phyloP scores from a whole-genome alignment of 37 sponge, comb jelly and placozoan species.

The Amphimedon queenslandica region DNA sequence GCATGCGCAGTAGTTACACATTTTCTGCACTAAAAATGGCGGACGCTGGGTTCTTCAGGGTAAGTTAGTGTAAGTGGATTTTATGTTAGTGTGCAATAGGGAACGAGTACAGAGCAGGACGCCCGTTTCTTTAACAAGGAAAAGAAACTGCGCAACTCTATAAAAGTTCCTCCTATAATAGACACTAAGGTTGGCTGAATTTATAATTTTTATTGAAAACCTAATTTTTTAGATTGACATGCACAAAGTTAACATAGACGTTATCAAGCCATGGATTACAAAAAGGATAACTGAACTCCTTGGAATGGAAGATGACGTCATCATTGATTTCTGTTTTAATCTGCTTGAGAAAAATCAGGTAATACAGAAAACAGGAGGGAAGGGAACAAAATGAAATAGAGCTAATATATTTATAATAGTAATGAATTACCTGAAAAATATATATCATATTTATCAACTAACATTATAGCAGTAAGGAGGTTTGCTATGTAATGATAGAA shows the following conservation, averaged over 20 bases:
- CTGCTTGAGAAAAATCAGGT: slow-evolving; percentile 85
- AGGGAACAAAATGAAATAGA: too few relatives aligned
- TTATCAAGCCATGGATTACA: slow-evolving; percentile 93
- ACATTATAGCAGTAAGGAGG: too few relatives aligned
- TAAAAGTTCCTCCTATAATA: slow-evolving; percentile 83
- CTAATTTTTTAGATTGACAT: slow-evolving; percentile 71
- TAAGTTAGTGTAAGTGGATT: slow-evolving; percentile 18
- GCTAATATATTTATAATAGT: too few relatives aligned
- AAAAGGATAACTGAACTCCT: slow-evolving; percentile 74
- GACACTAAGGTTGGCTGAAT: slow-evolving; percentile 63
- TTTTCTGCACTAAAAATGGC: slow-evolving; percentile 37
- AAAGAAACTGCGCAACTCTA: slow-evolving; percentile 83
- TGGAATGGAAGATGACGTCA: slow-evolving; percentile 85
- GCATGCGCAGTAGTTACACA: slow-evolving; percentile 1
- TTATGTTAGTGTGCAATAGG: slow-evolving; percentile 31
- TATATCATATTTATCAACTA: too few relatives aligned
- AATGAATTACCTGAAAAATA: too few relatives aligned
- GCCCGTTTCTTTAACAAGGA: slow-evolving; percentile 89
- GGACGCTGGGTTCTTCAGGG: slow-evolving; percentile 83
- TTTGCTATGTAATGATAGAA: too few relatives aligned
- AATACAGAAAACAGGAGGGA: not conserved
- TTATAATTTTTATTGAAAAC: not conserved
- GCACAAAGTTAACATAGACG: slow-evolving; percentile 87
- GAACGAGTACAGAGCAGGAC: slow-evolving; percentile 93
- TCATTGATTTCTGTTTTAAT: slow-evolving; percentile 93